A percentile compares a stretch with the other conserved stretches of the same genome.
These are phyloP conservation scores for Xyliphius kryptos DNA, from an alignment of 2,113 vertebrate genomes.

Conservation along the genomic window DNA sequence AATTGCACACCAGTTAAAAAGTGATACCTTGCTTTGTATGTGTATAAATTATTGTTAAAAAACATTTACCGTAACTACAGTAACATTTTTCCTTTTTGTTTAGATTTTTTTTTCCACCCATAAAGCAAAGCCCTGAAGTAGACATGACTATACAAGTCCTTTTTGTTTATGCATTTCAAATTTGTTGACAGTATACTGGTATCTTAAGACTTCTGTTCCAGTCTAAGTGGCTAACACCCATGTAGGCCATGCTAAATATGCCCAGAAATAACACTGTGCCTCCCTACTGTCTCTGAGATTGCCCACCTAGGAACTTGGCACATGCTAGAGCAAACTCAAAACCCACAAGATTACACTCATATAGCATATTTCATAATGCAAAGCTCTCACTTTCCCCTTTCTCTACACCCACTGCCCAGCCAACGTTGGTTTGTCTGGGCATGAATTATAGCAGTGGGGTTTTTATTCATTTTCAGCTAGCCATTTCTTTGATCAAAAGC, in stretches of 20 bases:
- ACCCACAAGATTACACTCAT: slow-evolving; percentile 69
- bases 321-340: slow-evolving; percentile 62
- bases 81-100: background rate
- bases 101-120: too few species aligned
- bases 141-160: background rate
- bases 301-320: slow-evolving; percentile 71
- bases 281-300: slow-evolving; percentile 74
- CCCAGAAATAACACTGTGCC: slow-evolving; percentile 69
- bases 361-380: slow-evolving; percentile 67
- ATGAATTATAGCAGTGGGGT: slow-evolving; percentile 46
- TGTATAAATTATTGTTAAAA: background rate
- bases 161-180: slow-evolving; percentile 2
- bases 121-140: background rate
- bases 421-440: slow-evolving; percentile 54
- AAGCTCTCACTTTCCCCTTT: slow-evolving; percentile 53
- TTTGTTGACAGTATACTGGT: slow-evolving; percentile 32
- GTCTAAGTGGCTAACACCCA: slow-evolving; percentile 66
- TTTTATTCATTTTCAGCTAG: slow-evolving; percentile 3
- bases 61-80: background rate
- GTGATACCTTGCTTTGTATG: background rate
- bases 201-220: slow-evolving; percentile 66
- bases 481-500: slow-evolving; percentile 23
- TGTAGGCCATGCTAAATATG: slow-evolving; percentile 75
- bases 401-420: slow-evolving; percentile 58
- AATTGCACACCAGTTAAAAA: slow-evolving; percentile 13